phyloP scores from a whole-genome alignment of 2,888 invertebrate genomes.

The Acleris cristana region DNA sequence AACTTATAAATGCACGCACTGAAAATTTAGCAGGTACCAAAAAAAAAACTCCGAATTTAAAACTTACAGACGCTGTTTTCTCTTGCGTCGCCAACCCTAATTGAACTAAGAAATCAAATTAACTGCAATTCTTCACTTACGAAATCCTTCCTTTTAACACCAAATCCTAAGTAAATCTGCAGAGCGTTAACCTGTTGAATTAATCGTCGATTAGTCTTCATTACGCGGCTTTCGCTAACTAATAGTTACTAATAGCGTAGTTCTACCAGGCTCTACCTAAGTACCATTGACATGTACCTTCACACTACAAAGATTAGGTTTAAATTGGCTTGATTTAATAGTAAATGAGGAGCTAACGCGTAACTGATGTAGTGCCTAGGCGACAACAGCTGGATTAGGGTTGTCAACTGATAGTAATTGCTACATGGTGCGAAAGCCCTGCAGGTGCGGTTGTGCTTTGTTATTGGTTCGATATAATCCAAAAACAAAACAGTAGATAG shows the following conservation, averaged over 20 bases:
- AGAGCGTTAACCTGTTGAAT: conserved; percentile 73
- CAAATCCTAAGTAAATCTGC: conserved; percentile 25
- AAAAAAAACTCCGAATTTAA: no score
- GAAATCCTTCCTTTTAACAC: conserved; percentile 34
- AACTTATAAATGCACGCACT: no score
- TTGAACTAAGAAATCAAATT: not conserved
- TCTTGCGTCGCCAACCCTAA: not conserved
- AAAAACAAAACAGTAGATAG: not conserved
- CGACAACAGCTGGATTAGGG: conserved; percentile 32
- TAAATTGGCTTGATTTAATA: not conserved
- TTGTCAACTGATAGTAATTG: conserved; percentile 31
- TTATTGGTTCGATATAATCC: conserved; percentile 4
- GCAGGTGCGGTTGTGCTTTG: conserved; percentile 15
- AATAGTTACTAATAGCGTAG: conserved; percentile 76
- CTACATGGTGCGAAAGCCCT: conserved; percentile 10
- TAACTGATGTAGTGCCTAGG: conserved; percentile 32
- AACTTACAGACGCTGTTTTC: no score
- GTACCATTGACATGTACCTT: conserved; percentile 43
- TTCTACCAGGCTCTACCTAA: conserved; percentile 51
- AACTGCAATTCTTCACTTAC: conserved; percentile 12
- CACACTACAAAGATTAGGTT: not conserved
- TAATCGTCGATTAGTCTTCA: conserved; percentile 77
- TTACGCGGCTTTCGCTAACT: conserved; percentile 63
- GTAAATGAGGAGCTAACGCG: not conserved
- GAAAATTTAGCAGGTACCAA: no score